phyloP scores from a whole-genome alignment of 2,888 invertebrate species.

The Drosophila subsilvestris region DNA sequence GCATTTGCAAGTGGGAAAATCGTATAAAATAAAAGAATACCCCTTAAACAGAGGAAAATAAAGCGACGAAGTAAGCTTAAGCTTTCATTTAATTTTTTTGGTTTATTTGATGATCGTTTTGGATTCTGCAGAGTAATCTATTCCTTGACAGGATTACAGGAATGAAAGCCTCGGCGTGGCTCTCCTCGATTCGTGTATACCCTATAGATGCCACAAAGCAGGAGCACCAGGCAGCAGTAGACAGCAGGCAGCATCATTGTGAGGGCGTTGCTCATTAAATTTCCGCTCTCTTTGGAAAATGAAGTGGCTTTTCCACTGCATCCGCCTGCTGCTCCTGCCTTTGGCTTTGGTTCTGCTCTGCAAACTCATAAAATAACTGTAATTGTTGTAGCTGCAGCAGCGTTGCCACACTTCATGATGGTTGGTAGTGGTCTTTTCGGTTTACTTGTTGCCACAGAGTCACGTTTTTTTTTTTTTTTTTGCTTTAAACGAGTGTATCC shows the following conservation, averaged over 20 bases:
- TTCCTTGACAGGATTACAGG: no score
- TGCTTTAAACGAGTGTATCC: constrained; percentile 47
- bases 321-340: neutral
- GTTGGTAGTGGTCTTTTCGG: constrained; percentile 5
- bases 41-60: no score
- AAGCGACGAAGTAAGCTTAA: no score
- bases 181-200: no score
- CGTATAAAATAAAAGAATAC: no score
- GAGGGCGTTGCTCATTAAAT: constrained; percentile 69
- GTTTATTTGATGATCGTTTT: no score
- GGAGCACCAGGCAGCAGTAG: constrained; percentile 4
- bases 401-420: constrained; percentile 66
- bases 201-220: no score
- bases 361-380: constrained; percentile 79
- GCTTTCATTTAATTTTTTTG: no score
- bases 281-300: constrained; percentile 75
- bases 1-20: neutral
- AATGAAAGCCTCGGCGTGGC: no score
- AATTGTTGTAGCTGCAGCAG: constrained; percentile 72
- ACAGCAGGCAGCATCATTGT: constrained; percentile 3
- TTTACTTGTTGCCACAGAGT: constrained; percentile 73
- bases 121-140: no score
- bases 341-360: constrained; percentile 68
- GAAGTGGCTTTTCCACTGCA: constrained; percentile 52
- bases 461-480: constrained; percentile 44